These are phyloP conservation scores for Dromiciops gliroides DNA, from an alignment of 2,113 vertebrate species.

Conservation along the genomic window DNA sequence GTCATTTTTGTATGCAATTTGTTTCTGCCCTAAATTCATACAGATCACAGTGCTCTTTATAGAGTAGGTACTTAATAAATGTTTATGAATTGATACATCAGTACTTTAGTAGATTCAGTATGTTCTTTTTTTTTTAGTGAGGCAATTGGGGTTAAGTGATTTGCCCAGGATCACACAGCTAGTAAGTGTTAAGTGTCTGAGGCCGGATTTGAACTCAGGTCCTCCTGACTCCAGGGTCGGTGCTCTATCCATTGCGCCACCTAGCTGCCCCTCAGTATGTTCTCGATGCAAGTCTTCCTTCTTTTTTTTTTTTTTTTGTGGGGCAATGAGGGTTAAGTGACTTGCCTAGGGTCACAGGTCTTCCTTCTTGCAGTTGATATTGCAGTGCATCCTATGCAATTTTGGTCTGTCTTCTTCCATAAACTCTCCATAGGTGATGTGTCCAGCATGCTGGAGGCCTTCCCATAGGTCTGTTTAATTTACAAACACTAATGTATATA, in stretches of 20 bases:
- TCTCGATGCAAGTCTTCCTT: no score
- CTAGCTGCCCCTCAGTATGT: no score
- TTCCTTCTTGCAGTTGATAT: background rate
- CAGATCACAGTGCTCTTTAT: background rate
- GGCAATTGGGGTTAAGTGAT: no score
- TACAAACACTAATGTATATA: slow-evolving; percentile 4
- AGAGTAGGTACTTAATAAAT: background rate
- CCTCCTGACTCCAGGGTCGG: no score
- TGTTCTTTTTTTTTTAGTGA: no score
- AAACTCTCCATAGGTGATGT: background rate
- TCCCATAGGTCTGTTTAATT: background rate
- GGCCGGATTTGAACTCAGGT: no score
- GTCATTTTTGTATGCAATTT: background rate
- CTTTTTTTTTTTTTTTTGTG: no score
- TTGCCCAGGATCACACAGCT: no score
- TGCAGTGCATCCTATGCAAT: background rate
- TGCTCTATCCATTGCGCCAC: no score
- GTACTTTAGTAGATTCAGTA: background rate
- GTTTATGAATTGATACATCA: background rate
- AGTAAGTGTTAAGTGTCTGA: no score
- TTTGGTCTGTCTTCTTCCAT: background rate
- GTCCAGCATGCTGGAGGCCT: background rate
- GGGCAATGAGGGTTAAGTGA: no score
- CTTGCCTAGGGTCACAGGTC: no score
- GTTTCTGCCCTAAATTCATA: background rate